phyloP scores from a whole-genome alignment of 2,888 invertebrate genomes.

The Amphipyra berbera region DNA sequence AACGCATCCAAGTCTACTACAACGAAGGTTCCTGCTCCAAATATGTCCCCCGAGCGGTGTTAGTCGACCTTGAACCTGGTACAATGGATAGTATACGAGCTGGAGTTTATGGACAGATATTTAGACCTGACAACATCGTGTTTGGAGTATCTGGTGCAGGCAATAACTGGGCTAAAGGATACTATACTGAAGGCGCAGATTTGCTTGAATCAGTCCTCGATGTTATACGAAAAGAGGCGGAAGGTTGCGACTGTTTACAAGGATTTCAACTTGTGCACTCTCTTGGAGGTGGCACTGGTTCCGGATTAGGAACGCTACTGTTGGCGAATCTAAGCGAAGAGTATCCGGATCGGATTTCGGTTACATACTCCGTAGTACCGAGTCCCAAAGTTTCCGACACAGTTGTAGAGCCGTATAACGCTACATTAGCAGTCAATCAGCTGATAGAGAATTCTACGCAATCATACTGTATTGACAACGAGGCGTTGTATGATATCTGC shows the following conservation, averaged over 20 bases:
- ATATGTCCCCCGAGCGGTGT: conserved; percentile 79
- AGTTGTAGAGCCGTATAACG: conserved; percentile 91
- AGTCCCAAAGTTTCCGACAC: conserved; percentile 94
- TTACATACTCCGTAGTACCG: conserved; percentile 92
- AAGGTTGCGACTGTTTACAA: conserved; percentile 92
- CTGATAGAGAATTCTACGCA: conserved; percentile 92
- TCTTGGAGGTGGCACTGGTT: conserved; percentile 93
- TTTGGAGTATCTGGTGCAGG: conserved; percentile 90
- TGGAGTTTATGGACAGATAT: conserved; percentile 91
- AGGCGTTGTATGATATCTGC: conserved; percentile 94
- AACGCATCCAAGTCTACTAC: conserved; percentile 94
- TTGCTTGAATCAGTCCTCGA: conserved; percentile 90
- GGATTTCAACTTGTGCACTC: conserved; percentile 92
- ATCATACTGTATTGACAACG: conserved; percentile 93
- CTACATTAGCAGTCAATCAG: conserved; percentile 91
- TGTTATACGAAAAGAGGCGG: conserved; percentile 90
- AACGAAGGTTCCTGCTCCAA: conserved; percentile 90
- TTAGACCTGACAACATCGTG: conserved; percentile 93
- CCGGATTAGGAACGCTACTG: conserved; percentile 92
- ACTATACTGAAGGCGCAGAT: conserved; percentile 92
- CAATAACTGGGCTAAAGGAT: conserved; percentile 91
- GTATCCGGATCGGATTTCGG: conserved; percentile 93
- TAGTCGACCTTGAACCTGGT: conserved; percentile 81
- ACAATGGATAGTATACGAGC: conserved; percentile 91
- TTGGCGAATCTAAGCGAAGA: conserved; percentile 92